Evolutionary conservation across 2,888 invertebrate species (phyloP).

Genomic region (Adineta ricciae): DNA sequence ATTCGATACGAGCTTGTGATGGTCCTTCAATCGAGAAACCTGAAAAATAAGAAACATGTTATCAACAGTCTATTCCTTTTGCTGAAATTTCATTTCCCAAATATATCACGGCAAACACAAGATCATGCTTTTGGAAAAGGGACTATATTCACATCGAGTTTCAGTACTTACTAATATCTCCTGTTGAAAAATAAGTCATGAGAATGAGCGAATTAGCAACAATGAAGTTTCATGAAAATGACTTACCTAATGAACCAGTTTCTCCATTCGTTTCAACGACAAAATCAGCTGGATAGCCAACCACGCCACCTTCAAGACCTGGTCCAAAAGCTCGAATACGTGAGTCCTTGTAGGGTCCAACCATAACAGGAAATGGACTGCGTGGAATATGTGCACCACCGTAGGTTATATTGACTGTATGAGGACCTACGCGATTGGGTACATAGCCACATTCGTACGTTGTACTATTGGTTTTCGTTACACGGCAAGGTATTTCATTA

Average conservation of each 20-base stretch:
- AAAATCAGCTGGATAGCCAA: conserved; percentile 72
- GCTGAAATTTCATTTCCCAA: background rate
- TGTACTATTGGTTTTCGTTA: conserved; percentile 55
- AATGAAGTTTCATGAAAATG: background rate
- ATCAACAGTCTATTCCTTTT: background rate
- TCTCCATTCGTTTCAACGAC: conserved; percentile 81
- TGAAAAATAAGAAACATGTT: background rate
- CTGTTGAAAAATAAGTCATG: background rate
- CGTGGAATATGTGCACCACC: conserved; percentile 70
- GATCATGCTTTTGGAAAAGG: background rate
- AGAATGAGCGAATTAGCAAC: background rate
- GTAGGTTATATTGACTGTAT: conserved; percentile 68
- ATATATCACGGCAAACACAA: background rate
- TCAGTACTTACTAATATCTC: background rate
- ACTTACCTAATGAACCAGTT: conserved; percentile 60
- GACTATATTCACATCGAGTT: background rate
- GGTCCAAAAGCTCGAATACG: conserved; percentile 74
- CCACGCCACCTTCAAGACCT: conserved; percentile 69
- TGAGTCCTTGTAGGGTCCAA: conserved; percentile 69
- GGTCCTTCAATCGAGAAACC: conserved; percentile 60
- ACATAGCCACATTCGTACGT: conserved; percentile 64
- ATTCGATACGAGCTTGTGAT: conserved; percentile 73
- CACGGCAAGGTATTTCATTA: background rate
- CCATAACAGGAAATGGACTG: conserved; percentile 63
- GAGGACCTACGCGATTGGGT: conserved; percentile 66